phyloP scores from a whole-genome alignment of 2,113 vertebrate genomes.

The Alligator mississippiensis region DNA sequence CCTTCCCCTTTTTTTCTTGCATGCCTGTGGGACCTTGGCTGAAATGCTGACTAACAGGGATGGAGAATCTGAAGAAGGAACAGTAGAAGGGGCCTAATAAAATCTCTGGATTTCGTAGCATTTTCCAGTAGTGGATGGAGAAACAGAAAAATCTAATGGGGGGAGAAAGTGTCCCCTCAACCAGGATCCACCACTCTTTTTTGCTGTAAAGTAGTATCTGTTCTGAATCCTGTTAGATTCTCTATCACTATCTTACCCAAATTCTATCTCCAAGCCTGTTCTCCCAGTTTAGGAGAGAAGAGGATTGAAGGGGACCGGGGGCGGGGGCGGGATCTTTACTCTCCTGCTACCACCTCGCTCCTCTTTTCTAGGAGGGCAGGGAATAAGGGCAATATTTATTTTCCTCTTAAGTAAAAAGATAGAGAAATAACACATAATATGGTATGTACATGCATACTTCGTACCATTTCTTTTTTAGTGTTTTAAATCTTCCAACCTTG shows the following conservation, averaged over 20 bases:
- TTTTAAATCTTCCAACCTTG: neutral
- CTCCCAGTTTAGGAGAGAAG: neutral
- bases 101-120: neutral
- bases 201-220: neutral
- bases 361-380: neutral
- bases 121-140: neutral
- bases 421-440: neutral
- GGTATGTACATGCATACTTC: neutral
- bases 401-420: neutral
- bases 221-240: neutral
- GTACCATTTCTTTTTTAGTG: neutral
- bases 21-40: neutral
- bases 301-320: neutral
- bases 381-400: neutral
- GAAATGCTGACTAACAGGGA: too few species aligned
- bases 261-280: neutral
- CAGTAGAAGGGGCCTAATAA: neutral
- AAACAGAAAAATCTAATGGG: neutral
- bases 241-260: too few species aligned
- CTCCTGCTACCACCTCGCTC: neutral
- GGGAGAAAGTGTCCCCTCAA: neutral
- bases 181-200: neutral
- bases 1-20: neutral
- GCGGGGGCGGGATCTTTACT: neutral
- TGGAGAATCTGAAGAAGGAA: neutral